Evolutionary conservation across 2,888 invertebrate genomes (phyloP).

Genomic region (Eupithecia insigniata): DNA sequence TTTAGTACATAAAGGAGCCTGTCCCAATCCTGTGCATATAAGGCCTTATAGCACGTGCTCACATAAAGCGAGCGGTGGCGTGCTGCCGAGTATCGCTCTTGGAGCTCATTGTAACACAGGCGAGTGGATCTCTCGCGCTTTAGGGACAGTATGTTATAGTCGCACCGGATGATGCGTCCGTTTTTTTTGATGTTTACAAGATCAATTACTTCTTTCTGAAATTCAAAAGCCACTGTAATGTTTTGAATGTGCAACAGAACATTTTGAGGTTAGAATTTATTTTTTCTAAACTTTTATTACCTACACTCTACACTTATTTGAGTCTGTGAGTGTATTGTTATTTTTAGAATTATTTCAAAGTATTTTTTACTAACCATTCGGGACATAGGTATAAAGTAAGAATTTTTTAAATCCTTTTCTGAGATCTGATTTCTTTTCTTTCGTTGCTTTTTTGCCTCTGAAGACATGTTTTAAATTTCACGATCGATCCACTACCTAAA

Average conservation of each 20-base stretch:
- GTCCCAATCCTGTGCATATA: conserved; percentile 75
- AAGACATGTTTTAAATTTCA: neutral
- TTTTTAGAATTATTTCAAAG: neutral
- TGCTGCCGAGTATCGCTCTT: conserved; percentile 11
- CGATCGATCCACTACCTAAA: neutral
- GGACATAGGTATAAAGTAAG: conserved; percentile 59
- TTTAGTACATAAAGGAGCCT: conserved; percentile 67
- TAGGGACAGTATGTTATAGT: conserved; percentile 19
- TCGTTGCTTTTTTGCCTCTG: neutral
- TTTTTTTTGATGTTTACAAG: neutral
- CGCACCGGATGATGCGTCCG: neutral
- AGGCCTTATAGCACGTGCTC: conserved; percentile 53
- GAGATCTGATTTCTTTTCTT: conserved; percentile 13
- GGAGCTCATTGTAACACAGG: conserved; percentile 11
- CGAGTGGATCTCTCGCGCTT: conserved; percentile 32
- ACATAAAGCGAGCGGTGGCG: conserved; percentile 19
- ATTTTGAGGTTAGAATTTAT: neutral
- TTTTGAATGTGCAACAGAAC: neutral
- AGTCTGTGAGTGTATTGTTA: too few species aligned
- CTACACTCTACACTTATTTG: too few species aligned
- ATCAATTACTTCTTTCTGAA: conserved; percentile 58
- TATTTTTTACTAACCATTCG: conserved; percentile 61
- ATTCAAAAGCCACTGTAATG: conserved; percentile 17
- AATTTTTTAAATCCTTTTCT: conserved; percentile 46
- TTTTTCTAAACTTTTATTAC: neutral